Base-by-base conservation (phyloP, 2,113 vertebrate species). In the Chascanopsetta lugubris region DNA sequence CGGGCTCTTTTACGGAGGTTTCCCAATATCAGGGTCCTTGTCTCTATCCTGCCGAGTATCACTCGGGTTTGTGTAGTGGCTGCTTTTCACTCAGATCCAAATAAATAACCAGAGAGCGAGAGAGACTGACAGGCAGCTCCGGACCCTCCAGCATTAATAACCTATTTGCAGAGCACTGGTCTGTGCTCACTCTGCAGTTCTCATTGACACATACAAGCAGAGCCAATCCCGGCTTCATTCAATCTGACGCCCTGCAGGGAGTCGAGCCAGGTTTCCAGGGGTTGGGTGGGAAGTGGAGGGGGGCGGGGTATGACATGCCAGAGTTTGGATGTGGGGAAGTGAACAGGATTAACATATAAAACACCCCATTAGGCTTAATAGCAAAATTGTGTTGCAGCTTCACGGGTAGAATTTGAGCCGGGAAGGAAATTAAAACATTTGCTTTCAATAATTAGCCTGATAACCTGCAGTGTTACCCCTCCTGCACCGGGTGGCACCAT, bases 261-360 rank as follows among this genome's bases (percentile, higher is more conserved):
- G 69, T 56, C 1, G 0, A 61, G 30, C 42, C 42, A 20, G 62
- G 26, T 75, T 9, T 3, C 67, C 1, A 2, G n/a, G n/a, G n/a
- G n/a, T n/a, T n/a, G n/a, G n/a, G n/a, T n/a, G n/a, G n/a, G n/a
- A n/a, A n/a, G n/a, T n/a, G n/a, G n/a, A n/a, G n/a, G n/a, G n/a
- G n/a, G n/a, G n/a, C 27, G 24, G 47, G 43, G 26, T 22, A 77
- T 69, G 32, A 51, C 46, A 56, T 42, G 77, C 20, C 40, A 49
- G 26, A 48, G 21, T 27, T 64, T 62, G 36, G 25, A 70, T 75
- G n/a, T 22, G 21, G 66, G 62, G 36, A 70, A 61, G 49, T 62
- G 71, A 79, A 66, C 20, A 48, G 69, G 71, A 78, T 83, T 83
- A 75, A 61, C 79, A 80, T 77, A 72, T 77, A 47, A 85, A 85